A percentile compares a stretch with the other conserved stretches of the same genome.
These are phyloP conservation scores for Beroe ovata DNA, from an alignment of 37 sponge, comb jelly and placozoan species.

Conservation along the genomic window DNA sequence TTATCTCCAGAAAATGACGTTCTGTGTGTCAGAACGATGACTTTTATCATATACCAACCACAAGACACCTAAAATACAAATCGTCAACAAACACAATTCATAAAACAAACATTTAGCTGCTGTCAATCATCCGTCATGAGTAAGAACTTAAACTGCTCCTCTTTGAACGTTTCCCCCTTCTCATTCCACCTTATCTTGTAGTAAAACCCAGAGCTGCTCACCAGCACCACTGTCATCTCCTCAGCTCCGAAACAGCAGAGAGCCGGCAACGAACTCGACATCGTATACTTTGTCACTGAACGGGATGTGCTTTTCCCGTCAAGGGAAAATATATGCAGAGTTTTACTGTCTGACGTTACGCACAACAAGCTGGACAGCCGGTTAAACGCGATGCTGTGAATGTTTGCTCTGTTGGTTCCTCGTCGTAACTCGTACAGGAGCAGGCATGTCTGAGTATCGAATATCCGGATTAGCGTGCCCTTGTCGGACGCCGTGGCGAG, in stretches of 20 bases:
- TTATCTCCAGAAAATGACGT: too few relatives aligned
- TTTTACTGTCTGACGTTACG: conserved; percentile 26
- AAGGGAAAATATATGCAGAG: conserved; percentile 49
- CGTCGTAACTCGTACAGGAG: conserved; percentile 40
- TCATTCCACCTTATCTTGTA: conserved; percentile 63
- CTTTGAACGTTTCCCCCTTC: conserved; percentile 55
- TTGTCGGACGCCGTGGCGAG: conserved; percentile 48
- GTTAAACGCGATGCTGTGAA: conserved; percentile 15
- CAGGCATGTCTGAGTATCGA: conserved; percentile 33
- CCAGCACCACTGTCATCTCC: conserved; percentile 17
- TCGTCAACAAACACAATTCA: too few relatives aligned
- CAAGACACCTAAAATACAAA: too few relatives aligned
- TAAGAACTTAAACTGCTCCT: conserved; percentile 56
- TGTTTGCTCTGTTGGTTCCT: conserved; percentile 36
- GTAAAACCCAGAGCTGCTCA: neutral
- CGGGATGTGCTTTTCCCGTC: conserved; percentile 27
- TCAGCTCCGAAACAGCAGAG: conserved; percentile 53
- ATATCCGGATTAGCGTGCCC: conserved; percentile 59
- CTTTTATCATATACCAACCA: too few relatives aligned
- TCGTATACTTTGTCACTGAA: conserved; percentile 5
- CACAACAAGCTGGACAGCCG: conserved; percentile 12
- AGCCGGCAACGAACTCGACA: neutral
- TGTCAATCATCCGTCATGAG: conserved; percentile 52
- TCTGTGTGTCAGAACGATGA: too few relatives aligned
- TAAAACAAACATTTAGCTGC: too few relatives aligned